Evolutionary conservation across 53 echinoderm and acorn worm genomes (phyloP), one percentile per base, ranked within the genome.

Genomic region (Stichopus horrens): DNA sequence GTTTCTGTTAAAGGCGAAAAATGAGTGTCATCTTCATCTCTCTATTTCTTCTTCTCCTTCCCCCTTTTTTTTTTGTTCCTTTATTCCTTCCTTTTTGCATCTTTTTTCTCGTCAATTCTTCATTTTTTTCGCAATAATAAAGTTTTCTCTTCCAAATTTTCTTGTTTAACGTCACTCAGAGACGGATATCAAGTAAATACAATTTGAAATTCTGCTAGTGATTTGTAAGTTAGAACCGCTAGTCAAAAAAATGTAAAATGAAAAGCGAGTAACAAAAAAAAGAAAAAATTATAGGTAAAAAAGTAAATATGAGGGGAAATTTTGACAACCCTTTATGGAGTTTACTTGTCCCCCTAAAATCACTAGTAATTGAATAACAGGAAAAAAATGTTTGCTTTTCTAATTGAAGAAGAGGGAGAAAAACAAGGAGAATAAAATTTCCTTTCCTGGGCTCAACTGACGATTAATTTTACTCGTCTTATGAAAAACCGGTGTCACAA

Each of bases 351-450:
- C 81, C 81, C 81, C 23, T 58, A 55, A 81, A 81, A 81, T 81
- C 81, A 81, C 57, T 81, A 58, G 56, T 81, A 81, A 81, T 81
- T 81, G 81, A 81, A 81, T 81, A 56, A 81, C 56, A 22, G 57
- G 22, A 53, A 37, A 37, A 81, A 53, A 57, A 21, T 58, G 16
- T 80, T 81, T 81, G 58, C 81, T 81, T 81, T 81, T 81, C 19
- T 57, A 81, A 81, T 81, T 57, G 9, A 56, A 81, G 56, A 20
- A 81, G 57, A 37, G 37, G 37, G 37, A 37, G 37, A 37, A 37
- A 37, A 37, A 37, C 37, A 37, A 37, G 37, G 37, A 37, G 37
- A 37, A 37, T 37, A 37, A 37, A 37, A 37, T 37, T 37, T 57
- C n/a, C 57, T 81, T 81, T 58, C 23, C 21, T 11, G 56, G 13